Percentiles rank a stretch among this genome's conserved stretches.
phyloP scores from a whole-genome alignment of 2,797 vertebrate species.

The Crenichthys baileyi region DNA sequence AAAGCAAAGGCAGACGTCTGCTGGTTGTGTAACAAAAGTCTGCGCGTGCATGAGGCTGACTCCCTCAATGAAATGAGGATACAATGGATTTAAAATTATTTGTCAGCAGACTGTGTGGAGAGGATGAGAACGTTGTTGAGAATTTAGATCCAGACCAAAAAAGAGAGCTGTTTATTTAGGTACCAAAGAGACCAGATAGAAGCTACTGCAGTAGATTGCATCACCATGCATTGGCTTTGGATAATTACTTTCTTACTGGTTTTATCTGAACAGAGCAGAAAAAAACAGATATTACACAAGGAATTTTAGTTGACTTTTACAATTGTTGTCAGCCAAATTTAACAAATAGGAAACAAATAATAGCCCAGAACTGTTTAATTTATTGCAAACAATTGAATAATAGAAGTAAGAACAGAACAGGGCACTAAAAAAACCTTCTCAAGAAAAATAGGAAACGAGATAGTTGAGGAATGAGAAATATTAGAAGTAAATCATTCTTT shows the following conservation, averaged over 20 bases:
- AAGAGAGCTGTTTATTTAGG: not conserved
- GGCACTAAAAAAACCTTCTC: not conserved
- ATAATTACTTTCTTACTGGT: not conserved
- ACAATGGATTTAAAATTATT: not conserved
- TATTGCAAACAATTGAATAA: not conserved
- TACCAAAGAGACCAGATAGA: not conserved
- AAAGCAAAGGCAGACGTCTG: slow-evolving; percentile 21
- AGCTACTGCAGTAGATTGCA: not conserved
- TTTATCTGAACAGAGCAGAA: not conserved
- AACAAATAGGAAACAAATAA: not conserved
- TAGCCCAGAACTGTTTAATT: too few relatives aligned
- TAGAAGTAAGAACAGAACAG: not conserved
- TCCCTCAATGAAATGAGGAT: not conserved
- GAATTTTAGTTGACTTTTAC: not conserved
- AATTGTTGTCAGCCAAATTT: not conserved
- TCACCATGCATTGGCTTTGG: not conserved
- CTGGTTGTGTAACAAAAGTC: slow-evolving; percentile 42
- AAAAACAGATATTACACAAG: not conserved
- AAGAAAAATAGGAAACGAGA: slow-evolving; percentile 1
- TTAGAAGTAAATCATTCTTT: slow-evolving; percentile 7
- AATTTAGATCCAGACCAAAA: not conserved
- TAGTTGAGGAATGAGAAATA: not conserved
- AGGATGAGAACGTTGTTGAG: not conserved
- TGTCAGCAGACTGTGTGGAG: not conserved
- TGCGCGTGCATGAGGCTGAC: slow-evolving; percentile 20